These are phyloP conservation scores for Denticeps clupeoides DNA, from an alignment of 2,797 vertebrate genomes.

Conservation along the genomic window DNA sequence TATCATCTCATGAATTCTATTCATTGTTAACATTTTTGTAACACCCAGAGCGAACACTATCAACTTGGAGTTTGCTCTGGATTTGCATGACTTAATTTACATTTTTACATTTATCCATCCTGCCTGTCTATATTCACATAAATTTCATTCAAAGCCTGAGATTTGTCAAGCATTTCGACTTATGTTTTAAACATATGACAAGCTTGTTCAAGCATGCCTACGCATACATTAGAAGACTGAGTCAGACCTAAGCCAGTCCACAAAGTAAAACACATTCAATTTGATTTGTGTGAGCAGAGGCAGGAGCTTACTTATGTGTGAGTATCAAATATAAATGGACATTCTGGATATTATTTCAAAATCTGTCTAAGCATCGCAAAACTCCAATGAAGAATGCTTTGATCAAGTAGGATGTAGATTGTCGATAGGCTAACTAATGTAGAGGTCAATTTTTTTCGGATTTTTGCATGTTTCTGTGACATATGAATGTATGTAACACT, in stretches of 20 bases:
- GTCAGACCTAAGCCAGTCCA: conserved; percentile 19
- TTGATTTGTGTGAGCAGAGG: conserved; percentile 16
- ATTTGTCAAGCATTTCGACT: conserved; percentile 40
- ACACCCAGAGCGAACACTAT: conserved; percentile 1
- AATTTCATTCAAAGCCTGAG: conserved; percentile 31
- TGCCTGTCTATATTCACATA: conserved; percentile 27
- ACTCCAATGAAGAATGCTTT: no score
- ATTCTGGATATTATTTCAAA: background rate
- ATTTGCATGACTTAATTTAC: background rate
- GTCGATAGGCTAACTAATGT: no score
- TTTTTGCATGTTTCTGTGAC: no score
- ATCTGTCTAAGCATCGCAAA: no score
- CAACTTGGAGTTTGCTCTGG: conserved; percentile 7
- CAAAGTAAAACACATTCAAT: conserved; percentile 6
- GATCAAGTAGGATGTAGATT: no score
- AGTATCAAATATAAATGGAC: conserved; percentile 3
- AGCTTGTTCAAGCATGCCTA: conserved; percentile 25
- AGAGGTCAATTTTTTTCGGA: no score
- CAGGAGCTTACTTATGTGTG: conserved; percentile 22
- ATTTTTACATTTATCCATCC: conserved; percentile 26
- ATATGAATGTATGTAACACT: no score
- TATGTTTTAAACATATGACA: conserved; percentile 39
- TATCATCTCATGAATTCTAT: background rate
- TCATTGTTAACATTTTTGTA: background rate
- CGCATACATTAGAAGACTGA: conserved; percentile 38